phyloP scores from a whole-genome alignment of 2,888 invertebrate genomes.

The Sericinus montela region DNA sequence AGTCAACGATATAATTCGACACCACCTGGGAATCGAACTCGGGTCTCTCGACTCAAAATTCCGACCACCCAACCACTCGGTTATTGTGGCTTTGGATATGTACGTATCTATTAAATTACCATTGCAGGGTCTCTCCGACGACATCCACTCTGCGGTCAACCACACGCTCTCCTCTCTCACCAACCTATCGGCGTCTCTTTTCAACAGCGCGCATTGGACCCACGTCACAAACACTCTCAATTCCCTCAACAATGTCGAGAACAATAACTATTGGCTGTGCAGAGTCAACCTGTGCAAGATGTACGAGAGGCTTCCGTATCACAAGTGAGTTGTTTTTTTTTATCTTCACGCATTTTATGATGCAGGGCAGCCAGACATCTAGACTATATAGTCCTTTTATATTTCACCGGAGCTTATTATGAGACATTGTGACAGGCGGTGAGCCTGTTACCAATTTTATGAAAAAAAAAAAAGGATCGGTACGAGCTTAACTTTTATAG shows the following conservation, averaged over 20 bases:
- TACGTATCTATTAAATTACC: not conserved
- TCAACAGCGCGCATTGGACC: conserved; percentile 81
- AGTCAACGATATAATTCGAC: too few species aligned
- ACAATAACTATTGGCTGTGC: conserved; percentile 91
- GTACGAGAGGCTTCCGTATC: conserved; percentile 63
- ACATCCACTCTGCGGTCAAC: conserved; percentile 86
- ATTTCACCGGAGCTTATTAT: too few species aligned
- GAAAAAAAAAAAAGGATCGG: too few species aligned
- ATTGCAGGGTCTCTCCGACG: conserved; percentile 83
- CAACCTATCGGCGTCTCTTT: conserved; percentile 77
- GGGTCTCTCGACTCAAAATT: too few species aligned
- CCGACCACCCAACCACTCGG: too few species aligned
- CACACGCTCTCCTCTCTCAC: conserved; percentile 83
- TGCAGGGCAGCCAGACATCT: too few species aligned
- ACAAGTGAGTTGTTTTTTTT: conserved; percentile 43
- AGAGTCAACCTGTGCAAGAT: conserved; percentile 80
- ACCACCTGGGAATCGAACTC: too few species aligned
- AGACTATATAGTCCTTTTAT: too few species aligned
- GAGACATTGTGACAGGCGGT: too few species aligned
- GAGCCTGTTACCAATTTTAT: too few species aligned
- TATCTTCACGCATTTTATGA: not conserved
- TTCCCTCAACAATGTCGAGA: conserved; percentile 80
- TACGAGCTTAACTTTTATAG: too few species aligned
- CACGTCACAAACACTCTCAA: conserved; percentile 79
- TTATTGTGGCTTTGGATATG: too few species aligned